These are phyloP conservation scores for Himalopsyche kuldschensis DNA, from an alignment of 2,888 invertebrate genomes.

Conservation along the genomic window DNA sequence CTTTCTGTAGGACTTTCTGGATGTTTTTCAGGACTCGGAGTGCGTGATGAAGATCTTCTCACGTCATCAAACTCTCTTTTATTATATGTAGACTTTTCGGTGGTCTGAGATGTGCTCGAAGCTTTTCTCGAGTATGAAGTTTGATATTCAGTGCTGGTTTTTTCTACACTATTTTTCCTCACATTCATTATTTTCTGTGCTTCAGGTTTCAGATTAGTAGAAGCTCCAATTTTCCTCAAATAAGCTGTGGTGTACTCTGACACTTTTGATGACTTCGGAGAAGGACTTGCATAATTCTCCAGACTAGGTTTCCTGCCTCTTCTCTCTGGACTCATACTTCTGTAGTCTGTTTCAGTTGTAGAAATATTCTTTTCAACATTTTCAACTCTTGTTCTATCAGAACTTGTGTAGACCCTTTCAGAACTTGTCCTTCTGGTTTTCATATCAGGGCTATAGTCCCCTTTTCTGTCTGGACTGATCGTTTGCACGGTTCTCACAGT, in stretches of 20 bases:
- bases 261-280: slow-evolving; percentile 52
- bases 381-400: background rate
- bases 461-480: slow-evolving; percentile 2
- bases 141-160: slow-evolving; percentile 16
- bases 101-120: slow-evolving; percentile 20
- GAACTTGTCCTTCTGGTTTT: background rate
- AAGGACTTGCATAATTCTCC: slow-evolving; percentile 51
- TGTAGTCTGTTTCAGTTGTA: background rate
- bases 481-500: background rate
- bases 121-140: slow-evolving; percentile 23
- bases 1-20: slow-evolving; percentile 42
- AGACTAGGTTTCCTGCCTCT: slow-evolving; percentile 50
- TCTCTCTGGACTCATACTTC: slow-evolving; percentile 43
- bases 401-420: background rate
- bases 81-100: slow-evolving; percentile 41
- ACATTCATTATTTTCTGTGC: slow-evolving; percentile 39
- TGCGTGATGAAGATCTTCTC: slow-evolving; percentile 44
- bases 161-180: slow-evolving; percentile 36
- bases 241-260: slow-evolving; percentile 57
- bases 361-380: background rate
- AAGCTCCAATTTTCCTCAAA: slow-evolving; percentile 53
- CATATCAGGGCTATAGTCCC: slow-evolving; percentile 3
- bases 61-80: background rate
- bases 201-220: slow-evolving; percentile 36
- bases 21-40: slow-evolving; percentile 30